phyloP scores from a whole-genome alignment of 2,113 vertebrate genomes.

The Tautogolabrus adspersus region DNA sequence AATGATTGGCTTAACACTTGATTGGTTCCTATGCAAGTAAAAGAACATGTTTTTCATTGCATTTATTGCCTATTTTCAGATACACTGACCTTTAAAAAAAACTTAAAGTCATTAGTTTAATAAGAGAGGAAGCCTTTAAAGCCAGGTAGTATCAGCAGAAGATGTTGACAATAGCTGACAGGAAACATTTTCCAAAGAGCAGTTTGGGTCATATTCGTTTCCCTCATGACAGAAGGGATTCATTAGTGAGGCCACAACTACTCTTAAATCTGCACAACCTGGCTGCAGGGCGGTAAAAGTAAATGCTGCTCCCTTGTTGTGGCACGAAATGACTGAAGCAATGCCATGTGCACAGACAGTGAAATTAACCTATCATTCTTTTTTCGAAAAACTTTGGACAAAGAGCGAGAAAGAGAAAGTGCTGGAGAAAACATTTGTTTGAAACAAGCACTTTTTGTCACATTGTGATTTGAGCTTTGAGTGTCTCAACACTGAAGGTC shows the following conservation, averaged over 20 bases:
- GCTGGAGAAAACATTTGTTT: not conserved
- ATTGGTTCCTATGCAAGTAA: not conserved
- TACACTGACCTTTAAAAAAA: not conserved
- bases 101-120: not conserved
- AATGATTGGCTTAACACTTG: not conserved
- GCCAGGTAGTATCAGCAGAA: constrained; percentile 2
- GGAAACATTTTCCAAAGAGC: constrained; percentile 24
- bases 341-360: not conserved
- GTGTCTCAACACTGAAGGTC: constrained; percentile 5
- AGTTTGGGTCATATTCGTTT: constrained; percentile 28
- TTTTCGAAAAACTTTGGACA: not conserved
- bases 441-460: not conserved
- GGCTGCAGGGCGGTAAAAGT: constrained; percentile 35
- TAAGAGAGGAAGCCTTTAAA: not conserved
- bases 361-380: not conserved
- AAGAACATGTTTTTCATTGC: not conserved
- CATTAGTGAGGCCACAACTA: constrained; percentile 52
- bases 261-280: constrained; percentile 21
- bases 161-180: constrained; percentile 6
- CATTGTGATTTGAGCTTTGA: constrained; percentile 11
- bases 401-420: too few relatives aligned
- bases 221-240: constrained; percentile 42
- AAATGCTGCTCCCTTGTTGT: constrained; percentile 34
- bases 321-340: constrained; percentile 38
- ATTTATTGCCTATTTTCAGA: not conserved